Percentiles rank a stretch among this genome's conserved stretches.
phyloP scores from a whole-genome alignment of 2,888 invertebrate species.

The Rhopalosiphum nymphaeae region DNA sequence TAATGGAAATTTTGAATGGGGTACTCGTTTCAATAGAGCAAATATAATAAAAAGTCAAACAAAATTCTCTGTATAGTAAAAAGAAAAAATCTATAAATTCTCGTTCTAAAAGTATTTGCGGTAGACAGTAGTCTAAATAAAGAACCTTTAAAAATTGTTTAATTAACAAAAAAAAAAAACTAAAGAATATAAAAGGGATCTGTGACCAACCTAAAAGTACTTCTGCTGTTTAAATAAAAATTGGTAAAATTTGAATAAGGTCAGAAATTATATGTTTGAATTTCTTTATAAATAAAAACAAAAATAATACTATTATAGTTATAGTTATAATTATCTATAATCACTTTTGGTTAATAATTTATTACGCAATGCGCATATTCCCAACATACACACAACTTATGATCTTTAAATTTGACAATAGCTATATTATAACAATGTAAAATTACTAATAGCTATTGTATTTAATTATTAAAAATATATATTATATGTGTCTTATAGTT shows the following conservation, averaged over 20 bases:
- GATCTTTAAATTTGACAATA: not conserved
- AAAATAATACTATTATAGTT: not conserved
- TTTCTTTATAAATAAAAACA: not conserved
- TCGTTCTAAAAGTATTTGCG: not conserved
- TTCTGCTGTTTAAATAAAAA: not conserved
- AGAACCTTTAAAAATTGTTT: not conserved
- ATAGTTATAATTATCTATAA: not conserved
- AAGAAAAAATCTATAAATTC: not conserved
- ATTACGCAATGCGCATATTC: not conserved
- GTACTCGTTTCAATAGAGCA: not conserved
- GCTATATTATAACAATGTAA: not conserved
- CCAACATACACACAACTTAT: not conserved
- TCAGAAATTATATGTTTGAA: not conserved
- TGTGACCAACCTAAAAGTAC: not conserved
- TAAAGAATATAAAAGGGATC: not conserved
- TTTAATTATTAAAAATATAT: not conserved
- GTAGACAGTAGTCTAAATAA: not conserved
- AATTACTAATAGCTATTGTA: not conserved
- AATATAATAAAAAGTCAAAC: slow-evolving; percentile 8
- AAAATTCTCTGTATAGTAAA: not conserved
- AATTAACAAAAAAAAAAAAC: not conserved
- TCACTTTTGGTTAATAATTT: not conserved
- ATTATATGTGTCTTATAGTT: not conserved
- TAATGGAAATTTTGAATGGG: slow-evolving; percentile 6
- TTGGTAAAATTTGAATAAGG: not conserved